Evolutionary conservation across 1,140 invertebrate species (phyloP).

Genomic region (Drosophila varians): DNA sequence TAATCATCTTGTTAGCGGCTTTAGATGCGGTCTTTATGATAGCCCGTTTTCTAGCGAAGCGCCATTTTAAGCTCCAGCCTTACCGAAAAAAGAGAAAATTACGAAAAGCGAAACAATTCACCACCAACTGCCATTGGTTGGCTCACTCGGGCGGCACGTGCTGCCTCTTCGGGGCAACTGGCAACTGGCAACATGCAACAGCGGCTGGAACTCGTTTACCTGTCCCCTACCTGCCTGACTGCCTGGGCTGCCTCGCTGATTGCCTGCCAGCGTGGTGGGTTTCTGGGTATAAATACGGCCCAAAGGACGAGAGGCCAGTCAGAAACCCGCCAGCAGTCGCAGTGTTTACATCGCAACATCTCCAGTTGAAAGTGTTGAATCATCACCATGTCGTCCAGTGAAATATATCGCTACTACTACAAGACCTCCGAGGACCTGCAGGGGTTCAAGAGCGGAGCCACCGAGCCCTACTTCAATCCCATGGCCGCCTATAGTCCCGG

Average conservation of each 20-base stretch:
- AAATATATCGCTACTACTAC: constrained; percentile 81
- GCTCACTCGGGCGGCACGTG: constrained; percentile 57
- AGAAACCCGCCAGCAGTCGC: constrained; percentile 62
- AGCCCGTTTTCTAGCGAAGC: constrained; percentile 45
- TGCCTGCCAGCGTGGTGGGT: constrained; percentile 45
- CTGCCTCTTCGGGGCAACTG: constrained; percentile 21
- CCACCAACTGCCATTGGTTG: constrained; percentile 58
- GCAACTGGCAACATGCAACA: constrained; percentile 1
- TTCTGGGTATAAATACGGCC: constrained; percentile 66
- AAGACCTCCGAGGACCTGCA: constrained; percentile 81
- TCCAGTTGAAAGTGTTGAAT: background rate
- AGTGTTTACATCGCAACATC: constrained; percentile 25
- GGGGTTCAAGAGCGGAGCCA: constrained; percentile 60
- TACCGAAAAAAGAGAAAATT: background rate
- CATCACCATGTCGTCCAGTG: constrained; percentile 72
- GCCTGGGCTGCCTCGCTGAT: background rate
- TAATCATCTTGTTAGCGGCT: constrained; percentile 79
- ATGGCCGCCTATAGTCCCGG: constrained; percentile 79
- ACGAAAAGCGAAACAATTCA: constrained; percentile 33
- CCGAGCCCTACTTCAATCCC: constrained; percentile 75
- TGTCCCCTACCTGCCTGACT: constrained; percentile 53
- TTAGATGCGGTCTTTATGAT: constrained; percentile 56
- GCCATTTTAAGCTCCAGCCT: constrained; percentile 60
- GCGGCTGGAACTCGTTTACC: constrained; percentile 66
- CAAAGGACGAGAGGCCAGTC: constrained; percentile 51